Conservation (phyloP, 2,113 vertebrate genomes). For the Pelecanoides urinatrix region DNA sequence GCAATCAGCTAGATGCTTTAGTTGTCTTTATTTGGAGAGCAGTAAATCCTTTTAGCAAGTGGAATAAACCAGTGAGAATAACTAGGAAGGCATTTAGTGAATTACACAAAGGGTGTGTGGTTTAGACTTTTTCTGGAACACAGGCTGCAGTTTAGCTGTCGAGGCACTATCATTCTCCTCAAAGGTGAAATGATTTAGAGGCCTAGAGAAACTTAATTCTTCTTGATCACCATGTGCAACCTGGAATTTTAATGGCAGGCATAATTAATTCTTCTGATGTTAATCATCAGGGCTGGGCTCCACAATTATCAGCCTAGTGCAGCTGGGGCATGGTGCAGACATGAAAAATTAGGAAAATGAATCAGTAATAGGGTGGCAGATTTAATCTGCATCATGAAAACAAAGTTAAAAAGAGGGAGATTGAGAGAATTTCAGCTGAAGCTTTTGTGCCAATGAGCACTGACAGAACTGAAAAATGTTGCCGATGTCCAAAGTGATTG, state of each 20-base stretch:
- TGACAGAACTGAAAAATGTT: conserved; percentile 99
- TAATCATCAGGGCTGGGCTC: conserved; percentile 99
- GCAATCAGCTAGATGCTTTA: not conserved
- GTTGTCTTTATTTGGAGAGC: conserved; percentile 46
- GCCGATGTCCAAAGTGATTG: conserved; percentile 96
- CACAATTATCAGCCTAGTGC: conserved; percentile 99
- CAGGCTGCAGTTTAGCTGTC: conserved; percentile 85
- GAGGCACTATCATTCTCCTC: conserved; percentile 90
- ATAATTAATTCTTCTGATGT: conserved; percentile 99
- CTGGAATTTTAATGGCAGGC: conserved; percentile 99
- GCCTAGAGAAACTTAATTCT: conserved; percentile 99
- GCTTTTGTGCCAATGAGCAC: conserved; percentile 89
- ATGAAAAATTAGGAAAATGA: conserved; percentile 99
- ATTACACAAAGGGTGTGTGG: conserved; percentile 76
- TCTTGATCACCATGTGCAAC: conserved; percentile 99
- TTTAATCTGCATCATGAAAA: conserved; percentile 99
- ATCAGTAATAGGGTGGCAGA: conserved; percentile 99
- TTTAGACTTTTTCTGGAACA: conserved; percentile 74
- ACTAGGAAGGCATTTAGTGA: conserved; percentile 63
- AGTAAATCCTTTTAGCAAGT: conserved; percentile 61
- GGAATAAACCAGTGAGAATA: conserved; percentile 61
- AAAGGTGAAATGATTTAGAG: conserved; percentile 99
- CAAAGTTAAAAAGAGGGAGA: conserved; percentile 98
- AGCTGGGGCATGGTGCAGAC: conserved; percentile 99
- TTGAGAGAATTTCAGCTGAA: conserved; percentile 90